Conservation (phyloP, 1,140 invertebrate genomes). For the Macrosteles quadrilineatus region DNA sequence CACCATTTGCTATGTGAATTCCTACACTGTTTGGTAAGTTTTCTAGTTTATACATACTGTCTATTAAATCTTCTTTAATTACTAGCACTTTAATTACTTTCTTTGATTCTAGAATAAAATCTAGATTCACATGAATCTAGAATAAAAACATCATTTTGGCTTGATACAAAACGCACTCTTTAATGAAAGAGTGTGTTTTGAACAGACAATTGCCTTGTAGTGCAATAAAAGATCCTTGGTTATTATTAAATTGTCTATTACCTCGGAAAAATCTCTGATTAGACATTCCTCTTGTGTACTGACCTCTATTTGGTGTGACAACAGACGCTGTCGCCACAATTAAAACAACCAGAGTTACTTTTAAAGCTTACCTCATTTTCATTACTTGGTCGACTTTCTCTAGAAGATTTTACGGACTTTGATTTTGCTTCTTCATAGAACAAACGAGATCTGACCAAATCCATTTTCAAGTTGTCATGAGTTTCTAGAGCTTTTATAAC, state of each 20-base stretch:
- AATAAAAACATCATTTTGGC: neutral
- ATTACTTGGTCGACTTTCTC: neutral
- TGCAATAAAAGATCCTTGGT: neutral
- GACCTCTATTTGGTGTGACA: neutral
- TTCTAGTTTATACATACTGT: neutral
- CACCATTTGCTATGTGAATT: neutral
- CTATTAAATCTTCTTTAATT: neutral
- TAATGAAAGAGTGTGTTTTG: neutral
- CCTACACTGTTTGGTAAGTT: neutral
- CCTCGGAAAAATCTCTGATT: neutral
- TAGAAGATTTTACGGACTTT: neutral
- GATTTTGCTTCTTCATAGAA: neutral
- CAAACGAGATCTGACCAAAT: neutral
- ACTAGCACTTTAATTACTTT: too few species aligned
- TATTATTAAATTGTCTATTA: neutral
- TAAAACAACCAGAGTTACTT: neutral
- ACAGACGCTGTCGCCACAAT: neutral
- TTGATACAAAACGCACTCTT: neutral
- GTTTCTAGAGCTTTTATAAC: neutral
- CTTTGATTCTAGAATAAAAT: too few species aligned
- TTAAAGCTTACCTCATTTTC: neutral
- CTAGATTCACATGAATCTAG: neutral
- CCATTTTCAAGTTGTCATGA: neutral
- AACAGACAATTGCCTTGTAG: neutral
- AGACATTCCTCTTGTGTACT: neutral